Conservation (phyloP, 2,113 vertebrate species). For the Corynorhinus townsendii region DNA sequence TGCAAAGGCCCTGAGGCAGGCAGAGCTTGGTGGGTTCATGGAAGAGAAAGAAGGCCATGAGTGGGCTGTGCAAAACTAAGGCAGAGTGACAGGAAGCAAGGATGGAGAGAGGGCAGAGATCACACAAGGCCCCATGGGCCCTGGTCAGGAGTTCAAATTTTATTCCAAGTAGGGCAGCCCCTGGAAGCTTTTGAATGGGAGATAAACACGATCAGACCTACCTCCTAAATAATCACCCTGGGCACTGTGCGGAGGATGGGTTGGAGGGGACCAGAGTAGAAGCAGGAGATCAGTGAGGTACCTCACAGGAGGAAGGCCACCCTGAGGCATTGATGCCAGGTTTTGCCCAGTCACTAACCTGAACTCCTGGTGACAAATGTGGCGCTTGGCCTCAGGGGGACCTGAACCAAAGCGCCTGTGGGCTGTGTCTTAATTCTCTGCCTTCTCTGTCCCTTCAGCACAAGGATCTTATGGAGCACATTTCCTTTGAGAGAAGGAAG, state of each 20-base stretch:
- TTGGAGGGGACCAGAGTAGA: background rate
- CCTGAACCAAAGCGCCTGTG: background rate
- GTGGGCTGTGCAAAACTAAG: background rate
- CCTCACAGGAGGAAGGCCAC: rapidly evolving
- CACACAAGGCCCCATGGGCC: rapidly evolving
- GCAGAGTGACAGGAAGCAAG: rapidly evolving
- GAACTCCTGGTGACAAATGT: background rate
- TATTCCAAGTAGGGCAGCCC: background rate
- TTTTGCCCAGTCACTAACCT: background rate
- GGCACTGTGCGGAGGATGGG: background rate
- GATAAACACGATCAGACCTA: background rate
- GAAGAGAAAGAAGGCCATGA: background rate
- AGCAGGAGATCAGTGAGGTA: background rate
- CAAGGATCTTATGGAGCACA: background rate
- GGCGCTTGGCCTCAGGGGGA: rapidly evolving
- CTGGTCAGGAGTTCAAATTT: background rate
- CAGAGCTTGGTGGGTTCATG: rapidly evolving
- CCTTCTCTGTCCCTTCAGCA: background rate
- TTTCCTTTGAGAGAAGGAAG: background rate
- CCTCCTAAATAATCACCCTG: background rate
- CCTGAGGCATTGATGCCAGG: rapidly evolving
- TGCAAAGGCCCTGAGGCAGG: background rate
- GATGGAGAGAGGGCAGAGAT: too few species aligned
- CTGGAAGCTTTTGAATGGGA: background rate
- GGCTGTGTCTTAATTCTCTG: background rate